Percentiles rank a stretch among this genome's conserved stretches.
phyloP scores from a whole-genome alignment of 2,888 invertebrate genomes.

The Drepana falcataria region DNA sequence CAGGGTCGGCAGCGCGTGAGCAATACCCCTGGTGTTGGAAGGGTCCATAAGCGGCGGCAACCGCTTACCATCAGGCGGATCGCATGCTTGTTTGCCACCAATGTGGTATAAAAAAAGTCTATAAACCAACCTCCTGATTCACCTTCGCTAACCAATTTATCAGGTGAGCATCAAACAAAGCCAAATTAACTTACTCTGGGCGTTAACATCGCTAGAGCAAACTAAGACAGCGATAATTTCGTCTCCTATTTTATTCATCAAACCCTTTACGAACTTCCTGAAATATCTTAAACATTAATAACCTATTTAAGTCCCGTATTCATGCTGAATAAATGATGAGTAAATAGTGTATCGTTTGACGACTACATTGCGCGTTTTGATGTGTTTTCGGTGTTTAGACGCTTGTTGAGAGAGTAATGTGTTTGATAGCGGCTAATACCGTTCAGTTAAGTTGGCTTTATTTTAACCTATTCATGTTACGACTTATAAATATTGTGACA shows the following conservation, averaged over 20 bases:
- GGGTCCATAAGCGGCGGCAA: too few species aligned
- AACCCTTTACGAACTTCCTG: neutral
- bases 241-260: constrained; percentile 6
- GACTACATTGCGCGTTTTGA: neutral
- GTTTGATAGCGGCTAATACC: neutral
- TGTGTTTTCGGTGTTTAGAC: neutral
- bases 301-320: neutral
- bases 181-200: too few species aligned
- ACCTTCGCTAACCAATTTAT: too few species aligned
- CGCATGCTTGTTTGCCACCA: too few species aligned
- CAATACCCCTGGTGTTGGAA: too few species aligned
- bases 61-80: too few species aligned
- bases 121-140: too few species aligned
- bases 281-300: neutral
- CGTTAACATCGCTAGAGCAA: neutral
- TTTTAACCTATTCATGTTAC: neutral
- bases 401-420: neutral
- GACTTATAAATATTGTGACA: neutral
- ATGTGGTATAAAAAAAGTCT: too few species aligned
- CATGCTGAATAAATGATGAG: neutral
- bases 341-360: neutral
- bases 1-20: too few species aligned
- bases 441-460: constrained; percentile 1
- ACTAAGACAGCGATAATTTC: neutral
- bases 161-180: too few species aligned